phyloP scores from a whole-genome alignment of 2,797 vertebrate genomes.

The Hippocampus kuda region DNA sequence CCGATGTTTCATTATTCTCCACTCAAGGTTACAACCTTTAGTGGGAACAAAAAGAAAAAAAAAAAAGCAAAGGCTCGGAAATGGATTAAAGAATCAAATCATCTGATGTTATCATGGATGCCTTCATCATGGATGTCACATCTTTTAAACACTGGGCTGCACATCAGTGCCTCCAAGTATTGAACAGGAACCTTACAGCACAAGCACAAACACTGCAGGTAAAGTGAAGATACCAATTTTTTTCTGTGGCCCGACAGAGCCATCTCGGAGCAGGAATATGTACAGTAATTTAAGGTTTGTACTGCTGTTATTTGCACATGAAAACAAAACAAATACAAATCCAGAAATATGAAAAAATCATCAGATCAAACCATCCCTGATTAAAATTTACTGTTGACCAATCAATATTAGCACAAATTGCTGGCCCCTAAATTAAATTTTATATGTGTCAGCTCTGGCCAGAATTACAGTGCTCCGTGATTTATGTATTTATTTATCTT shows the following conservation, averaged over 20 bases:
- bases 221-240: background rate
- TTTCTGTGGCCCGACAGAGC: slow-evolving; percentile 48
- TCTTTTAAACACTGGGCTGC: slow-evolving; percentile 6
- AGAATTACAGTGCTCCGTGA: background rate
- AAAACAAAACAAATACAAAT: too few relatives aligned
- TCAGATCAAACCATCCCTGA: too few relatives aligned
- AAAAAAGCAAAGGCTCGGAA: slow-evolving; percentile 11
- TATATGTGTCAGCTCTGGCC: background rate
- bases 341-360: too few relatives aligned
- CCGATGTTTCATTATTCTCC: slow-evolving; percentile 33
- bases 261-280: slow-evolving; percentile 35
- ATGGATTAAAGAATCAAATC: slow-evolving; percentile 43
- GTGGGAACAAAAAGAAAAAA: slow-evolving; percentile 16
- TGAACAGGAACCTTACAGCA: background rate
- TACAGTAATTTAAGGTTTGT: background rate
- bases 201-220: slow-evolving; percentile 9
- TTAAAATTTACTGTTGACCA: too few relatives aligned
- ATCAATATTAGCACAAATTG: background rate
- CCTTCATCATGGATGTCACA: slow-evolving; percentile 42
- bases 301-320: too few relatives aligned
- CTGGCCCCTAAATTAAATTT: too few relatives aligned
- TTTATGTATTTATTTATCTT: too few relatives aligned
- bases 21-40: slow-evolving; percentile 47
- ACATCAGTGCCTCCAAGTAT: slow-evolving; percentile 12
- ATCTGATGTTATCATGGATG: slow-evolving; percentile 42